Evolutionary conservation across 2,888 invertebrate species (phyloP), one percentile per base, ranked within the genome.

Genomic region (Chromoteleia sp.): DNA sequence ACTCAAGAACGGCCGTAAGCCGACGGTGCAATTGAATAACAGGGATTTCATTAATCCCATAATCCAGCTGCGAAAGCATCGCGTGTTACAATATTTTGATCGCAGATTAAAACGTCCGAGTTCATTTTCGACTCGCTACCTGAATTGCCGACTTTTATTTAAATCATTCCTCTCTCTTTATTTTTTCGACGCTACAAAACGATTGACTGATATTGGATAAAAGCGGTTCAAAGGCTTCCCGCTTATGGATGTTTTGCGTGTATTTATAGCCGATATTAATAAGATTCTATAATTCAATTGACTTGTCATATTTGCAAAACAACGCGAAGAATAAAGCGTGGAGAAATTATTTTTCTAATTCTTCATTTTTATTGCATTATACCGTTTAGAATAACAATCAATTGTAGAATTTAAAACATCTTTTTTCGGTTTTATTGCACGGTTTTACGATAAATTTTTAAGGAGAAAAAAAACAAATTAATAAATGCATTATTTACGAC

Each of bases 1-100:
- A 78, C 78, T 50, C 63, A 29, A 45, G 81, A 81, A 68, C 68
- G 79, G 41, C 48, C 65, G 63, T 30, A 63, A 50, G 52, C 30
- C 74, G 48, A 12, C 73, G 67, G 48, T 48, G 59, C 65, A 67
- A 59, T 75, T 75, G 70, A 70, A 70, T 70, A 75, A 75, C 70
- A 63, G 56, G 56, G 65, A 65, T 78, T 71, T 65, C 71, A 71
- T 58, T 71, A 78, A 77, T 77, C 68, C 48, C 48, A 61, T 52
- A 48, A 58, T 52, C 54, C 41, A 25, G 50, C 61, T 45, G 50
- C 33, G 63, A 48, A 21, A 63, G 33, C 63, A 33, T 33, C 63
- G 15, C 25, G 30, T 15, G 30, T 10, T 29, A 29, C 4, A 30
- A 41, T 36, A 50, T 50, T 71, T 59, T 48, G 48, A 59, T 43